Base-by-base conservation (phyloP, 2,797 vertebrate genomes). In the Galago senegalensis region DNA sequence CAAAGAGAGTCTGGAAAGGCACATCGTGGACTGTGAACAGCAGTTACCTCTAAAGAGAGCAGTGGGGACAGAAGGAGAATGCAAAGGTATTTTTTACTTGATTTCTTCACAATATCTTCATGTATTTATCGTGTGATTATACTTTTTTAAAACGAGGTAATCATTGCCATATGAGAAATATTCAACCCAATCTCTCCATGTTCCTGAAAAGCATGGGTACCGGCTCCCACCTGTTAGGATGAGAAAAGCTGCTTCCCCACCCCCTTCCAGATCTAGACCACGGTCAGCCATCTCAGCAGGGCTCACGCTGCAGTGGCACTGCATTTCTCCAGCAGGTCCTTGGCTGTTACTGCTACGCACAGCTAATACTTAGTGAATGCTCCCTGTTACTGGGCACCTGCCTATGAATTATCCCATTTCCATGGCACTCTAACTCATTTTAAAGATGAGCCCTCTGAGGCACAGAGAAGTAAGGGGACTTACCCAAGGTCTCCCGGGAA, bases 231-330 rank as follows among this genome's bases (percentile, higher is more conserved):
- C 46, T 37, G 34, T 37, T 49, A 7, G 23, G 67, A 46, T 80
- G 65, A 29, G 34, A 31, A 65, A 20, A 58, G 12, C 43, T 31
- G 8, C 18, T 23, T 34, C 7, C 65, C 34, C 18, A 40, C 21
- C 10, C 29, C 12, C 87, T 60, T 49, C n/a, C 20, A 60, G 49
- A 20, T 58, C 65, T 31, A 25, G 58, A 67, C 18, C 34, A 20
- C 0, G 1, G 16, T 8, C 12, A 2, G 3, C 13, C 2, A 12
- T 56, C 31, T 46, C 40, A 7, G 25, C 11, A 4, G 10, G 70
- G 40, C 40, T 40, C 60, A 23, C 4, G 20, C 77, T 83, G n/a
- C 16, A 37, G 58, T 65, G 10, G 40, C n/a, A 18, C 27, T 2
- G 3, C 18, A 7, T 58, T 17, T 10, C 53, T 69, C 23, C 14